A percentile compares a stretch with the other conserved stretches of the same genome.
Conservation (phyloP, 2,888 invertebrate species). For the Pyrrhosoma nymphula region DNA sequence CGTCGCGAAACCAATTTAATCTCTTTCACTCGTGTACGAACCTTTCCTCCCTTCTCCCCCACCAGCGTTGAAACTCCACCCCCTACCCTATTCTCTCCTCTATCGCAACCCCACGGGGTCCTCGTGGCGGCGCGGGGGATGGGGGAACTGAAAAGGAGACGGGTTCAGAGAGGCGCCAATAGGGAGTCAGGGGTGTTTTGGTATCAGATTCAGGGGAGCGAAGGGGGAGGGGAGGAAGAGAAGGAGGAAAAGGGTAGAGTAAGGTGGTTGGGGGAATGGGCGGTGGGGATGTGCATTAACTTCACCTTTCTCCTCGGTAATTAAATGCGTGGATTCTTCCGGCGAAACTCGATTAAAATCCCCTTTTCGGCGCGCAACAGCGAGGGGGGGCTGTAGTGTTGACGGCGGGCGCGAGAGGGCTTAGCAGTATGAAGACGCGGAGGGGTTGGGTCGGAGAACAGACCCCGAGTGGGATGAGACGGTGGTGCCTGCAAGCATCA, state of each 20-base stretch:
- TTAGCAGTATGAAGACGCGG: background rate
- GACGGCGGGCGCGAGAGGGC: background rate
- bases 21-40: background rate
- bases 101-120: background rate
- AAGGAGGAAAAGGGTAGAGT: background rate
- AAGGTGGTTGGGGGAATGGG: background rate
- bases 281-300: conserved; percentile 24
- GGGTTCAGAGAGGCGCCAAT: background rate
- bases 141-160: background rate
- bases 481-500: background rate
- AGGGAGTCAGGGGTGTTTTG: background rate
- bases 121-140: too few species aligned
- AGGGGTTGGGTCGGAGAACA: background rate
- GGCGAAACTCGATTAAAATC: conserved; percentile 63
- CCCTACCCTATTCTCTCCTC: background rate
- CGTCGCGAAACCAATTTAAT: conserved; percentile 36
- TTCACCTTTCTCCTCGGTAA: conserved; percentile 62
- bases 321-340: conserved; percentile 65
- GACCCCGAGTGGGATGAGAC: background rate
- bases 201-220: background rate
- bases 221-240: background rate
- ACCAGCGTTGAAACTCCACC: background rate
- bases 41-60: background rate
- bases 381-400: background rate
- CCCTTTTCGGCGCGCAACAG: conserved; percentile 36